Conservation (phyloP, 35 echinoderm and acorn worm species). For the Holothuria glaberrima region DNA sequence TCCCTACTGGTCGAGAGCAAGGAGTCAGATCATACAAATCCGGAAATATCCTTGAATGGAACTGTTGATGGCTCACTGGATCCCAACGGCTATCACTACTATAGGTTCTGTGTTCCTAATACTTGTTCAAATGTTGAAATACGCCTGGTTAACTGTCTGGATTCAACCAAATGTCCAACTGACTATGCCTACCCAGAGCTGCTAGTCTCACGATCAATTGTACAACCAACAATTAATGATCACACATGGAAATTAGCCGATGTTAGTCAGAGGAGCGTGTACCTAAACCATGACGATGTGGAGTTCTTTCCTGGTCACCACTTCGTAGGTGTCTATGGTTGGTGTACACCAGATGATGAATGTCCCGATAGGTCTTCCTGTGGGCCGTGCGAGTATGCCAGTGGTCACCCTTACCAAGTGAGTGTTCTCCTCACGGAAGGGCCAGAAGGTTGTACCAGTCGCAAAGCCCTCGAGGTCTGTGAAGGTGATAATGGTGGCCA, state of each 20-base stretch:
- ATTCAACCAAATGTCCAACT: slow-evolving; percentile 70
- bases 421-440: slow-evolving; percentile 51
- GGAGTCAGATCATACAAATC: slow-evolving; percentile 53
- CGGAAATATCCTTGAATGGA: slow-evolving; percentile 54
- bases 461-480: slow-evolving; percentile 32
- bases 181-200: slow-evolving; percentile 87
- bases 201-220: slow-evolving; percentile 85
- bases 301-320: slow-evolving; percentile 84
- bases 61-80: slow-evolving; percentile 13
- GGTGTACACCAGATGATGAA: slow-evolving; percentile 84
- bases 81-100: slow-evolving; percentile 71
- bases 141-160: slow-evolving; percentile 76
- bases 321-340: slow-evolving; percentile 89
- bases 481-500: not conserved
- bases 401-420: slow-evolving; percentile 57
- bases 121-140: slow-evolving; percentile 68
- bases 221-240: slow-evolving; percentile 72
- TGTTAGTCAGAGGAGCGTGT: slow-evolving; percentile 69
- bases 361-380: slow-evolving; percentile 71
- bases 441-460: slow-evolving; percentile 28
- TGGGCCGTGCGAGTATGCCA: slow-evolving; percentile 79
- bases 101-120: slow-evolving; percentile 81
- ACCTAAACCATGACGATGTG: slow-evolving; percentile 60
- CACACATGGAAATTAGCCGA: slow-evolving; percentile 94
- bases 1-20: slow-evolving; percentile 64